Evolutionary conservation across 1,140 invertebrate species (phyloP).

Genomic region (Patella vulgata): DNA sequence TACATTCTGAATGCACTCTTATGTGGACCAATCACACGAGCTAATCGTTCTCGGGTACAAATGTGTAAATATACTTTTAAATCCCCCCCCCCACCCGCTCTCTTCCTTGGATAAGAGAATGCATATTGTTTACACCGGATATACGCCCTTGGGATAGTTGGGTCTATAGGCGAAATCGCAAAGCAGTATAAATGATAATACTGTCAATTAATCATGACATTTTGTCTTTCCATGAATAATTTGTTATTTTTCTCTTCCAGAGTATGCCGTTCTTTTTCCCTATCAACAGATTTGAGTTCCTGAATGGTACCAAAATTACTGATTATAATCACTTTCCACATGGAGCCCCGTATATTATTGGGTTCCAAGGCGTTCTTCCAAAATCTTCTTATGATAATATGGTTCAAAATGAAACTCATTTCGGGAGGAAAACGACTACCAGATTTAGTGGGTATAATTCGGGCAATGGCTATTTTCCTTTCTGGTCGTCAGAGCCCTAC

Average conservation of each 20-base stretch:
- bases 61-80: too few species aligned
- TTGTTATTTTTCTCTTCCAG: slow-evolving; percentile 21
- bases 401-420: slow-evolving; percentile 40
- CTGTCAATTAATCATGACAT: too few species aligned
- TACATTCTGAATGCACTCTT: too few species aligned
- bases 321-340: slow-evolving; percentile 20
- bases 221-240: too few species aligned
- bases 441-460: slow-evolving; percentile 52
- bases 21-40: too few species aligned
- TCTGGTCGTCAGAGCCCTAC: slow-evolving; percentile 51
- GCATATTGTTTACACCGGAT: too few species aligned
- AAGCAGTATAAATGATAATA: too few species aligned
- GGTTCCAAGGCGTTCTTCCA: slow-evolving; percentile 38
- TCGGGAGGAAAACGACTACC: slow-evolving; percentile 46
- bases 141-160: too few species aligned
- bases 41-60: too few species aligned
- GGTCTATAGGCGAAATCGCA: too few species aligned
- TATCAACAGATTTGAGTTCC: slow-evolving; percentile 47
- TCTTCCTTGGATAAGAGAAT: too few species aligned
- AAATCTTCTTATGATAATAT: slow-evolving; percentile 34
- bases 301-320: slow-evolving; percentile 44
- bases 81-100: too few species aligned
- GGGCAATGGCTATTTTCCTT: slow-evolving; percentile 38
- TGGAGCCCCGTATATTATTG: slow-evolving; percentile 24
- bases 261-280: slow-evolving; percentile 52